Evolutionary conservation across 1,140 invertebrate species (phyloP).

Genomic region (Nymphalis io): DNA sequence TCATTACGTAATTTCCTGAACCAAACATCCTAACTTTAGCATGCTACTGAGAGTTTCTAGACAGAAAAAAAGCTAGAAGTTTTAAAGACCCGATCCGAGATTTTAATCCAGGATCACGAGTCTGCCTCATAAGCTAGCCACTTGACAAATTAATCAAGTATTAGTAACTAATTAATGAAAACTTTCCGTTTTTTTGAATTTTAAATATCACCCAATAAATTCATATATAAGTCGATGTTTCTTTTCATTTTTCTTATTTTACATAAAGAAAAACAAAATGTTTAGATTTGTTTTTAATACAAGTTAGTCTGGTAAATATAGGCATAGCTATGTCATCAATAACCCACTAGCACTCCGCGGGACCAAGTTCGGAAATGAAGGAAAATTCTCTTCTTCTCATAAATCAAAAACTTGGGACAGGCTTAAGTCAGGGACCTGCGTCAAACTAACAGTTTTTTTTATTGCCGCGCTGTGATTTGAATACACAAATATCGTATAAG

Average conservation of each 20-base stretch:
- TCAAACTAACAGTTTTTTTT: constrained; percentile 28
- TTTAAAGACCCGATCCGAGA: too few species aligned
- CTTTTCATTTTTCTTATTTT: background rate
- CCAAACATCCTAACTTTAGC: too few species aligned
- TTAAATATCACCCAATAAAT: too few species aligned
- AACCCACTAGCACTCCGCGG: constrained; percentile 13
- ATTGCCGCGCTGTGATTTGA: constrained; percentile 28
- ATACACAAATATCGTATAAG: constrained; percentile 22
- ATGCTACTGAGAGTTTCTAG: too few species aligned
- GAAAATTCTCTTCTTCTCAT: constrained; percentile 25
- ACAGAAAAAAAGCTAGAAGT: too few species aligned
- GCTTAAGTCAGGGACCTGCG: constrained; percentile 27
- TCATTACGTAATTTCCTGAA: too few species aligned
- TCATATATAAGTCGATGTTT: too few species aligned
- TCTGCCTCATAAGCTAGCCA: too few species aligned
- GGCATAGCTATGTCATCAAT: constrained; percentile 18
- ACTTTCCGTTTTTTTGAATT: too few species aligned
- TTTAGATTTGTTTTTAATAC: constrained; percentile 8
- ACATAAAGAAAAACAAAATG: background rate
- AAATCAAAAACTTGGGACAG: constrained; percentile 33
- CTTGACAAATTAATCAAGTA: too few species aligned
- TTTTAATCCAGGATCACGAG: too few species aligned
- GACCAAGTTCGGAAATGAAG: constrained; percentile 21
- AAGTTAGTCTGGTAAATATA: background rate
- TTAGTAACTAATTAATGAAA: too few species aligned